Base-by-base conservation (phyloP, 2,797 vertebrate species). In the Poecilia velifera region DNA sequence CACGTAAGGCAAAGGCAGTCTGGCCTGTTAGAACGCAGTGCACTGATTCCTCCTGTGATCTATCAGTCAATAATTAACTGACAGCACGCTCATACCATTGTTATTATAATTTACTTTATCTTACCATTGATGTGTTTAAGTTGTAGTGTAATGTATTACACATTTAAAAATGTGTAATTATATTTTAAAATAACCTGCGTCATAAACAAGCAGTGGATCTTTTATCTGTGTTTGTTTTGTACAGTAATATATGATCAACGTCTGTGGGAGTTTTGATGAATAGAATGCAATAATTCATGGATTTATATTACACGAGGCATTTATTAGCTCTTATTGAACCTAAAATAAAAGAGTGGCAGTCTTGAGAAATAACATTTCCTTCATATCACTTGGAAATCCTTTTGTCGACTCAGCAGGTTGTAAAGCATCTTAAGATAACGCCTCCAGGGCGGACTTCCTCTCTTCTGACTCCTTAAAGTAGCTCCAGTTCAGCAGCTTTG, bases 321-420 rank as follows among this genome's bases (percentile, higher is more conserved):
- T 25, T 41, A 55, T 55, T 12, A 73, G 20, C 31, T 73, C 34
- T 2, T 74, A 55, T 41, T 41, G 36, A 74, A 55, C 49, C 22
- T 74, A 41, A 74, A 55, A 41, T 34, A 25, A 55, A 74, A n/a
- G 20, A n/a, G 49, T 41, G 31, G 34, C 49, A 47, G 73, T 74
- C 25, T 41, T 70, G 25, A 43, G 41, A 2, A n/a, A 14, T 45
- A 20, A 14, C 22, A n/a, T 70, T 70, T 70, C 3, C 25, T 70
- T 70, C 13, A n/a, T 16, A 45, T 20, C 25, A 70, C 10, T n/a
- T 43, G 68, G 41, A 64, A 70, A 70, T 70, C 68, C 39, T 70
- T 70, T 70, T 45, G 41, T 43, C 4, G 2, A 43, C 68, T n/a
- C 68, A 43, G 22, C 66, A 45, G 41, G 41, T 45, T 70, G 66